A percentile compares a stretch with the other conserved stretches of the same genome.
Conservation (phyloP, 2,113 vertebrate genomes). For the Corydoras sp. region DNA sequence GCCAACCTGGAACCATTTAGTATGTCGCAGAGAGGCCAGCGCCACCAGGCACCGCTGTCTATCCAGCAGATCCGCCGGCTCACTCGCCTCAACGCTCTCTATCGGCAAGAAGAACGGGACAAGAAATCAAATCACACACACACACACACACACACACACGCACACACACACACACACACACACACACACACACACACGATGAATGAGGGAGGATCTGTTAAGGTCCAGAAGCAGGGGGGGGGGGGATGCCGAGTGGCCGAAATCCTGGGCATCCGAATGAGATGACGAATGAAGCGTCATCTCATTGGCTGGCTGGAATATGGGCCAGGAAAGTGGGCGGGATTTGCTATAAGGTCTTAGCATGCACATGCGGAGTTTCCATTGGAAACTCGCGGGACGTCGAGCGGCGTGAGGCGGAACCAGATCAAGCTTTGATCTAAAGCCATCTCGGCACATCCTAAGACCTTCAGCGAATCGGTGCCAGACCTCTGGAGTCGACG, state of each 20-base stretch:
- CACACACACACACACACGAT: conserved; percentile 55
- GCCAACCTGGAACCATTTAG: conserved; percentile 99
- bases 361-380: conserved; percentile 16
- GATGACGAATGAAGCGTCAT: conserved; percentile 24
- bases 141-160: background rate
- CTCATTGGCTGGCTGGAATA: conserved; percentile 43
- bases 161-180: conserved; percentile 48
- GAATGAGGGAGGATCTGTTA: conserved; percentile 55
- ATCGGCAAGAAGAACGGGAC: conserved; percentile 78
- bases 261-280: conserved; percentile 37
- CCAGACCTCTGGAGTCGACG: conserved; percentile 32
- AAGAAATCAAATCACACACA: conserved; percentile 58
- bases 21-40: conserved; percentile 99
- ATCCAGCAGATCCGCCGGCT: conserved; percentile 96
- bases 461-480: conserved; percentile 34
- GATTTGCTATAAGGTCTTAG: conserved; percentile 36
- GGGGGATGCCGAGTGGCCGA: conserved; percentile 20
- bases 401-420: background rate
- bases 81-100: conserved; percentile 87
- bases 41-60: conserved; percentile 99
- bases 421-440: background rate
- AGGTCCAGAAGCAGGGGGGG: conserved; percentile 49
- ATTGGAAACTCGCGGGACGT: background rate
- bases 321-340: conserved; percentile 11
- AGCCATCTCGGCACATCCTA: conserved; percentile 16